Evolutionary conservation across 2,888 invertebrate species (phyloP).

Genomic region (Phengaris arion): DNA sequence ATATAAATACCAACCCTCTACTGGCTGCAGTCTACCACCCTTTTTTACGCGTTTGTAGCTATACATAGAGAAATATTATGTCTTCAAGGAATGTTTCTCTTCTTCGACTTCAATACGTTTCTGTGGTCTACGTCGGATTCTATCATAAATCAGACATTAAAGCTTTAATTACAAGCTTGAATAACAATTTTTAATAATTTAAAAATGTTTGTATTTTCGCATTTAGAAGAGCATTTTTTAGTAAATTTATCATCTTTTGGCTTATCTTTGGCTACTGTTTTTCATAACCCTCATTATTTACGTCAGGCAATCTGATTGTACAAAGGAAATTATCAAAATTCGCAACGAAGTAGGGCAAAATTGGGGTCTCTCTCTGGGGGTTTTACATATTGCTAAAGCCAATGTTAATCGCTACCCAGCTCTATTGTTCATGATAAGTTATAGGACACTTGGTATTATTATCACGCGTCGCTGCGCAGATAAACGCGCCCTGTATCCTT

Average conservation of each 20-base stretch:
- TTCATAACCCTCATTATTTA: conserved; percentile 16
- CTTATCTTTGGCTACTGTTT: conserved; percentile 7
- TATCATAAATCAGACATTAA: background rate
- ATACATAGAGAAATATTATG: too few species aligned
- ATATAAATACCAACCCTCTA: too few species aligned
- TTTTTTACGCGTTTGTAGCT: too few species aligned
- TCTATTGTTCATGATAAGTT: conserved; percentile 25
- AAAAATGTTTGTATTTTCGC: background rate
- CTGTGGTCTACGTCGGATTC: too few species aligned
- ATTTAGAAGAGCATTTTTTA: background rate
- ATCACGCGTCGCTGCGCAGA: conserved; percentile 1
- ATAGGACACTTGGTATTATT: conserved; percentile 24
- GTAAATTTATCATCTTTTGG: background rate
- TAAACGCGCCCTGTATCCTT: conserved; percentile 1
- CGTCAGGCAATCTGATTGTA: conserved; percentile 7
- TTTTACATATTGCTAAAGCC: conserved; percentile 23
- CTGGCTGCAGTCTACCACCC: too few species aligned
- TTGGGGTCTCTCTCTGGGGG: conserved; percentile 20
- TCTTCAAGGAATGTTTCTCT: too few species aligned
- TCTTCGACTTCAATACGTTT: too few species aligned
- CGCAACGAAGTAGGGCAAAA: conserved; percentile 14
- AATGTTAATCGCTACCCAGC: conserved; percentile 18
- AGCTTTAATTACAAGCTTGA: background rate
- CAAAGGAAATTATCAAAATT: conserved; percentile 27
- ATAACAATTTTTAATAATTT: background rate